Conservation (phyloP, 2,113 vertebrate genomes). For the Elephas maximus region DNA sequence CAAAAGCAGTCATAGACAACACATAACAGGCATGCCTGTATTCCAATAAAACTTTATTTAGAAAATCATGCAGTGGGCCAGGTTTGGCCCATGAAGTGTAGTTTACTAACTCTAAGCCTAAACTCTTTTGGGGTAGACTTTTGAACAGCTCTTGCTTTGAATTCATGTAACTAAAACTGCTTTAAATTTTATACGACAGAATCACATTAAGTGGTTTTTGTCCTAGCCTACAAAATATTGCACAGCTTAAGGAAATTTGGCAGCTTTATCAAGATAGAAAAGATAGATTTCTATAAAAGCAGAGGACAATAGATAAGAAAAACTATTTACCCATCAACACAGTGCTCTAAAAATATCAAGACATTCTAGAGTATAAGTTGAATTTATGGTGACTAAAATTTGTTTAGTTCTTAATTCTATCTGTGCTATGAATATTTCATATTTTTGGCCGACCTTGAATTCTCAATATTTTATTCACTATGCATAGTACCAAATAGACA, state of each 20-base stretch:
- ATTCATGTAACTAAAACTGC: slow-evolving; percentile 78
- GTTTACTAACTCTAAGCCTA: not conserved
- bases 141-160: slow-evolving; percentile 61
- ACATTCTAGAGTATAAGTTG: not conserved
- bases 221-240: slow-evolving; percentile 51
- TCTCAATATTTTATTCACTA: not conserved
- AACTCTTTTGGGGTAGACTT: slow-evolving; percentile 49
- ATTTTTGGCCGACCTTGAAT: slow-evolving; percentile 56
- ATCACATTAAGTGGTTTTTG: slow-evolving; percentile 72
- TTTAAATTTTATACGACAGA: slow-evolving; percentile 77
- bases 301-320: slow-evolving; percentile 20
- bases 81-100: not conserved
- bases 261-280: slow-evolving; percentile 47
- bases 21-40: not conserved
- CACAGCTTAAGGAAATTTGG: not conserved
- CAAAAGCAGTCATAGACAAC: not conserved
- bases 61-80: not conserved
- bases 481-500: not conserved
- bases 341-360: slow-evolving; percentile 20
- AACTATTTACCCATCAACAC: slow-evolving; percentile 34
- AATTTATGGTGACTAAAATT: not conserved
- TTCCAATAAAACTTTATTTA: slow-evolving; percentile 63
- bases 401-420: slow-evolving; percentile 49
- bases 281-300: slow-evolving; percentile 27
- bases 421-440: slow-evolving; percentile 42